Evolutionary conservation across 2,797 vertebrate species (phyloP), one percentile per base, ranked within the genome.

Genomic region (Ambastaia sidthimunki): DNA sequence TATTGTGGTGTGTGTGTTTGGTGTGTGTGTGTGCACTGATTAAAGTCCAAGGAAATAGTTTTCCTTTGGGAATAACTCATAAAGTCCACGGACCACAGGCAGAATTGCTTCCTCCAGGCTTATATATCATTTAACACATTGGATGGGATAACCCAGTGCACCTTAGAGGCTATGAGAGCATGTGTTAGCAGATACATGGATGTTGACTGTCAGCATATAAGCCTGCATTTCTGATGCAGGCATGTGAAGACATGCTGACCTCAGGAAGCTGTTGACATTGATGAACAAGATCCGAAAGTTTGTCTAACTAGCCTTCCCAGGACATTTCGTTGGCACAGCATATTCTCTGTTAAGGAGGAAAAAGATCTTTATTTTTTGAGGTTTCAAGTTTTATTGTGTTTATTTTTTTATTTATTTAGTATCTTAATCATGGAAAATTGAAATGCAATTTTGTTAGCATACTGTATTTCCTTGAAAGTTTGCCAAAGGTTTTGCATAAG

Each of bases 61-160:
- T 81, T 59, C 71, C 71, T 63, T n/a, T 7, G 50, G 37, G 71
- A 81, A 60, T 7, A 80, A 70, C 25, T 71, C 37, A 48, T 62
- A n/a, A 44, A 72, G 18, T 13, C 34, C 72, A 71, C 23, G 19
- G 41, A 72, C 60, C 80, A 23, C 3, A 63, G 71, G 21, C 25
- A 78, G 59, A 81, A 81, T 79, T 75, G 68, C 34, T 31, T 69
- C 52, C 25, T 59, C 60, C 7, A 34, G 28, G 66, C 31, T 47
- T 34, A 11, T 16, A n/a, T 37, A 65, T 15, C 15, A 10, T 82
- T 23, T 65, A 65, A 72, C 54, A 81, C 28, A 55, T 23, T 31
- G 47, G 47, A 71, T 50, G 25, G 37, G 60, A 72, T 71, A 71
- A 71, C 73, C 7, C 18, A 23, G 67, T 34, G 13, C 6, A n/a